These are phyloP conservation scores for Papilio helenus DNA, from an alignment of 1,140 invertebrate genomes.

Conservation along the genomic window DNA sequence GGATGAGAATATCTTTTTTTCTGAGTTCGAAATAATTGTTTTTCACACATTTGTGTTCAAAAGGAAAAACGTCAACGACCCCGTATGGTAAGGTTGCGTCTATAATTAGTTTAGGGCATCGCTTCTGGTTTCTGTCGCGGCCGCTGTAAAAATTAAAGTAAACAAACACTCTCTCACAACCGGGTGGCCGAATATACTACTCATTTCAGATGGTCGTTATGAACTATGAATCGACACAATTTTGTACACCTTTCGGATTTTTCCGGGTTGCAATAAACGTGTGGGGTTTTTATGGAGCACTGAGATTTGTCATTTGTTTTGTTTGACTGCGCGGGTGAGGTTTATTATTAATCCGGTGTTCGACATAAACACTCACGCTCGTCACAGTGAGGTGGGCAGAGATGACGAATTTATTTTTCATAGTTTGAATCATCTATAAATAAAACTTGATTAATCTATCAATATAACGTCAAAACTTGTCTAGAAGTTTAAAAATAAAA, in stretches of 20 bases:
- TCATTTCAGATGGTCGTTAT: conserved; percentile 46
- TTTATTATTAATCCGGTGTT: conserved; percentile 30
- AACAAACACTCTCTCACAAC: conserved; percentile 75
- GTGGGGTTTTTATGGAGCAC: conserved; percentile 45
- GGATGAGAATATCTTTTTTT: too few species aligned
- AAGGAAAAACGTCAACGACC: conserved; percentile 63
- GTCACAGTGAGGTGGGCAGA: background rate
- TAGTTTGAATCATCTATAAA: background rate
- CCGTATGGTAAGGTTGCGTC: conserved; percentile 70
- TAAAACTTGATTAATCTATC: too few species aligned
- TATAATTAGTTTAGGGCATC: conserved; percentile 65
- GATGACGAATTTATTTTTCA: background rate
- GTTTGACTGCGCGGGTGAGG: conserved; percentile 51
- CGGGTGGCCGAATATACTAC: conserved; percentile 67
- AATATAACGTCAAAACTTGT: too few species aligned
- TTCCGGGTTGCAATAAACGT: conserved; percentile 38
- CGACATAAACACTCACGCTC: background rate
- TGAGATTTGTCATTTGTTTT: conserved; percentile 59
- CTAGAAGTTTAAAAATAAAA: too few species aligned
- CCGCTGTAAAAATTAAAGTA: conserved; percentile 79
- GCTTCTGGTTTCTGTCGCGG: conserved; percentile 79
- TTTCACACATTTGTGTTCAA: background rate
- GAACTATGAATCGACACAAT: background rate
- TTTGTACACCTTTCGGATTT: conserved; percentile 43
- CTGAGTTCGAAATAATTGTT: too few species aligned